phyloP scores from a whole-genome alignment of 2,888 invertebrate species.

The Lymantria dispar region DNA sequence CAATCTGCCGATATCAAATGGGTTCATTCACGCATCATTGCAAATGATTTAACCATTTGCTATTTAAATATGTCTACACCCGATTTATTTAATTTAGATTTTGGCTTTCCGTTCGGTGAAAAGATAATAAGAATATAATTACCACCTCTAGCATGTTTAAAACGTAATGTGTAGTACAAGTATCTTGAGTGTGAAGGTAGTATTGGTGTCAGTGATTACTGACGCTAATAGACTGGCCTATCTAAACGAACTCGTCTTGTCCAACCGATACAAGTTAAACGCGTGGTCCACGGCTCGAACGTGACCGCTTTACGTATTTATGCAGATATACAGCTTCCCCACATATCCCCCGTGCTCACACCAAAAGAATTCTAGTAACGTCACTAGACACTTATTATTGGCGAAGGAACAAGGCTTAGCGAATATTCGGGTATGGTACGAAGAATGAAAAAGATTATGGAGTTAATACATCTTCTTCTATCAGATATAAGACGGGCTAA shows the following conservation, averaged over 20 bases:
- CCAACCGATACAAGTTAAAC: constrained; percentile 65
- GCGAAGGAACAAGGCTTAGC: constrained; percentile 46
- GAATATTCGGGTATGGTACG: constrained; percentile 49
- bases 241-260: constrained; percentile 34
- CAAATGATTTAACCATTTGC: too few species aligned
- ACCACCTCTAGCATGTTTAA: too few species aligned
- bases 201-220: constrained; percentile 2
- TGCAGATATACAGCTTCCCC: constrained; percentile 59
- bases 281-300: constrained; percentile 55
- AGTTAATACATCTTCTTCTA: constrained; percentile 7
- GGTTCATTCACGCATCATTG: too few species aligned
- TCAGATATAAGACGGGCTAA: too few species aligned
- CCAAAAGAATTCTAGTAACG: constrained; percentile 65
- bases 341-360: constrained; percentile 28
- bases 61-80: too few species aligned
- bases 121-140: too few species aligned
- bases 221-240: constrained; percentile 12
- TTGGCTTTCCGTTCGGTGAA: too few species aligned
- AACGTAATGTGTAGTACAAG: too few species aligned
- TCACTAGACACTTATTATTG: constrained; percentile 58
- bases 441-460: constrained; percentile 44
- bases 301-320: constrained; percentile 77
- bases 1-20: too few species aligned
- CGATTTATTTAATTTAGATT: too few species aligned
- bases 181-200: too few species aligned